Conservation (phyloP, 1,140 invertebrate species). For the Periplaneta americana region DNA sequence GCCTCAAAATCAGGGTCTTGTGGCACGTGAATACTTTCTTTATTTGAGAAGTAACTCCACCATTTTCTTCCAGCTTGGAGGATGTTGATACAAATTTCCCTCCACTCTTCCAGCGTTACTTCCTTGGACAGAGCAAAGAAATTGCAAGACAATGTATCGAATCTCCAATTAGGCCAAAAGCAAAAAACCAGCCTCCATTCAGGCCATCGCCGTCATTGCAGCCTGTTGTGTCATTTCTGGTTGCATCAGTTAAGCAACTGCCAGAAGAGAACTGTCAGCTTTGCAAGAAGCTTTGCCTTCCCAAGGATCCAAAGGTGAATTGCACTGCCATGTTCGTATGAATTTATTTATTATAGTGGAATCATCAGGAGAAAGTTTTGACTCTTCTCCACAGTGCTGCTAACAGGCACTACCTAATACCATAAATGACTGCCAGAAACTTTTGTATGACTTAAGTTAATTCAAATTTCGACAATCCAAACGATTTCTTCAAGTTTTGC, state of each 20-base stretch:
- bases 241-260: constrained; percentile 50
- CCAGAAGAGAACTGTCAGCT: constrained; percentile 56
- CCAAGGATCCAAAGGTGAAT: constrained; percentile 46
- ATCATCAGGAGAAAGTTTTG: too few relatives aligned
- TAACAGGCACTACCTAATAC: too few relatives aligned
- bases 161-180: constrained; percentile 52
- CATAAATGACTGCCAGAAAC: too few relatives aligned
- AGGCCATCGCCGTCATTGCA: constrained; percentile 54
- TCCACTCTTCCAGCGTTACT: constrained; percentile 49
- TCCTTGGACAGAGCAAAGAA: constrained; percentile 60
- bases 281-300: constrained; percentile 56
- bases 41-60: too few relatives aligned
- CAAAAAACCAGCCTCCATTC: constrained; percentile 46
- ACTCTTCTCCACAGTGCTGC: too few relatives aligned
- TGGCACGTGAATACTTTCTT: too few relatives aligned
- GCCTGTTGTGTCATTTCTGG: constrained; percentile 53
- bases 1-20: too few relatives aligned
- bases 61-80: constrained; percentile 43
- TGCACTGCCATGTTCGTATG: too few relatives aligned
- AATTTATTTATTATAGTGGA: too few relatives aligned
- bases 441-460: too few relatives aligned
- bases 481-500: too few relatives aligned
- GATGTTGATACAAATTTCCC: constrained; percentile 62
- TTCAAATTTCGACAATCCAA: too few relatives aligned
- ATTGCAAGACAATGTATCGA: constrained; percentile 65